Evolutionary conservation across 1,140 invertebrate species (phyloP).

Genomic region (Leptinotarsa texana): DNA sequence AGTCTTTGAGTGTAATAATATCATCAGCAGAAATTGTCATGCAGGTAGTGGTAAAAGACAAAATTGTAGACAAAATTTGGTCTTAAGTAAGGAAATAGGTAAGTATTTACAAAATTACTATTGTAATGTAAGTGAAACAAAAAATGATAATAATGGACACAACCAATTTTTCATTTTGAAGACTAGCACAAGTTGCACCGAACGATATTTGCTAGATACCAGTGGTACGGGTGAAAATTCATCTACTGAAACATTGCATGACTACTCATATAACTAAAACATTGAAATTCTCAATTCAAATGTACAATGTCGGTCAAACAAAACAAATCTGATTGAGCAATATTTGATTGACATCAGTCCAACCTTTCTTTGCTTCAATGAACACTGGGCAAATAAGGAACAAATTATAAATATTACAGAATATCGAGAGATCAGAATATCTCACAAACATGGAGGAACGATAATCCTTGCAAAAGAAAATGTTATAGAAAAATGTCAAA

Average conservation of each 20-base stretch:
- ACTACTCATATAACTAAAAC: background rate
- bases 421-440: slow-evolving; percentile 1
- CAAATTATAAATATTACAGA: slow-evolving; percentile 13
- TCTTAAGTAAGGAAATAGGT: background rate
- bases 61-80: background rate
- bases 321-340: no score
- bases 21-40: slow-evolving; percentile 2
- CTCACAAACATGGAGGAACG: slow-evolving; percentile 3
- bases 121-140: slow-evolving; percentile 15
- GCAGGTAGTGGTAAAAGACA: background rate
- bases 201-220: slow-evolving; percentile 16
- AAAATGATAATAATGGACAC: slow-evolving; percentile 13
- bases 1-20: slow-evolving; percentile 5
- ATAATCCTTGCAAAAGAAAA: slow-evolving; percentile 3
- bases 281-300: slow-evolving; percentile 10
- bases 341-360: slow-evolving; percentile 12
- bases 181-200: slow-evolving; percentile 3
- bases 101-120: slow-evolving; percentile 10
- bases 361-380: slow-evolving; percentile 7
- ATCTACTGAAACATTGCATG: background rate
- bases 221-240: slow-evolving; percentile 1
- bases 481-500: slow-evolving; percentile 11
- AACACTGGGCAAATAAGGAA: slow-evolving; percentile 13
- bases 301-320: slow-evolving; percentile 16
- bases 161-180: background rate